Percentiles rank a stretch among this genome's conserved stretches.
Conservation (phyloP, 1,140 invertebrate species). For the Hyposmocoma kahamanoa region DNA sequence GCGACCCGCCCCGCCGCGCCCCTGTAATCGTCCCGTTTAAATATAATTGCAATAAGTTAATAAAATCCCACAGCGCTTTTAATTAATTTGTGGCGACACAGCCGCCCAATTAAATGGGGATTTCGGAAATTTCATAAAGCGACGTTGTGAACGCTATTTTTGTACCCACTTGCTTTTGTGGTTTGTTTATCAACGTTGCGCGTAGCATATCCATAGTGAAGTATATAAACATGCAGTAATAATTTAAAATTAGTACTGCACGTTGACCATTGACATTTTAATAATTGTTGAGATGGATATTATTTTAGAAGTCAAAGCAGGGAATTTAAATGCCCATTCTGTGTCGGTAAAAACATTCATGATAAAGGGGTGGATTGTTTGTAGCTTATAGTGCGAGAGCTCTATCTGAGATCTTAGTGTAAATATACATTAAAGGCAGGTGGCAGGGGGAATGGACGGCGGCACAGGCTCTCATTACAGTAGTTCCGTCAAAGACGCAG, state of each 20-base stretch:
- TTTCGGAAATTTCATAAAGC: conserved; percentile 42
- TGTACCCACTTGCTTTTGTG: conserved; percentile 15
- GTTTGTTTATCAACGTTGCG: conserved; percentile 19
- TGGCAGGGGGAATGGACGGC: conserved; percentile 28
- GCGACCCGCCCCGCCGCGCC: conserved; percentile 10
- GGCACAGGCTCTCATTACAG: conserved; percentile 44
- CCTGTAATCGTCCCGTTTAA: conserved; percentile 51
- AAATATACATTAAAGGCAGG: conserved; percentile 62
- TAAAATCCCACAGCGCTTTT: conserved; percentile 54
- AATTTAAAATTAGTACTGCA: conserved; percentile 21
- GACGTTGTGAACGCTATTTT: conserved; percentile 20
- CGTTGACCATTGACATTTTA: too few relatives aligned
- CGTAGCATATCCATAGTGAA: conserved; percentile 16
- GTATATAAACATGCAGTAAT: conserved; percentile 19
- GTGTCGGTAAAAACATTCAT: too few relatives aligned
- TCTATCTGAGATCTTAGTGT: conserved; percentile 32
- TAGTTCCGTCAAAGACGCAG: conserved; percentile 52
- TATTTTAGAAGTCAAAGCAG: too few relatives aligned
- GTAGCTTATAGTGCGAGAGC: too few relatives aligned
- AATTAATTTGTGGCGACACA: conserved; percentile 61
- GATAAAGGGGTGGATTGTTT: too few relatives aligned
- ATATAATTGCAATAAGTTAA: conserved; percentile 69
- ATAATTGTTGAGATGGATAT: too few relatives aligned
- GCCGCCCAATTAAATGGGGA: conserved; percentile 47
- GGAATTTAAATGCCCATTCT: too few relatives aligned